Base-by-base conservation (phyloP, 1,140 invertebrate genomes). In the Saccostrea cuccullata region DNA sequence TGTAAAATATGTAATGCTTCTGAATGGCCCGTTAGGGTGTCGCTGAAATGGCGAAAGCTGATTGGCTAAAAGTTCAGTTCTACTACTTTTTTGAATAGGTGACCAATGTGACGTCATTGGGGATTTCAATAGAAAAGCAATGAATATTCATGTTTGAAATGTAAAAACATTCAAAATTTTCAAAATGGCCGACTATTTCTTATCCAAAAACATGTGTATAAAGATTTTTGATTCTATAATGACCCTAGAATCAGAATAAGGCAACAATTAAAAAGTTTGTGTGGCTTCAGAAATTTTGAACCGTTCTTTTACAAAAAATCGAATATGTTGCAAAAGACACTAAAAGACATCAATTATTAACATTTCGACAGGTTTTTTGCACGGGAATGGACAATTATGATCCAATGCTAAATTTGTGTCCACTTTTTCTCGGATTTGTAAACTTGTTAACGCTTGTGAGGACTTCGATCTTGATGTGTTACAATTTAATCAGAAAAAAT, bases 401-500 rank as follows among this genome's bases (percentile, higher is more conserved):
- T 23, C 70, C 15, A 77, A 77, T 77, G 9, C 30, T 30, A 26
- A 77, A 36, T 30, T 77, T 77, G 26, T 77, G 70, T 77, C 70
- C 26, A 36, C 70, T 77, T 77, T 77, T 77, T 77, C 70, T 77
- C 70, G 70, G 70, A 77, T 77, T 77, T 77, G 70, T 13, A 77
- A 77, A 77, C 70, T 77, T 30, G 70, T 26, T 77, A 77, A 77
- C 15, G 15, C 11, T 15, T 36, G 70, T 77, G 70, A 77, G 23
- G 30, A 17, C 15, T 17, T 26, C 9, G 26, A 36, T 77, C 30
- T 77, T 77, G 30, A 77, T 77, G 70, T 77, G 70, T 77, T 77
- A 77, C 70, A 77, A 77, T 77, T 77, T 77, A 77, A 77, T 77
- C 70, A 77, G 70, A 77, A 77, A 67, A 77, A 77, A 77, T 77